These are phyloP conservation scores for Morphnarchus princeps DNA, from an alignment of 2,113 vertebrate species.

Conservation along the genomic window DNA sequence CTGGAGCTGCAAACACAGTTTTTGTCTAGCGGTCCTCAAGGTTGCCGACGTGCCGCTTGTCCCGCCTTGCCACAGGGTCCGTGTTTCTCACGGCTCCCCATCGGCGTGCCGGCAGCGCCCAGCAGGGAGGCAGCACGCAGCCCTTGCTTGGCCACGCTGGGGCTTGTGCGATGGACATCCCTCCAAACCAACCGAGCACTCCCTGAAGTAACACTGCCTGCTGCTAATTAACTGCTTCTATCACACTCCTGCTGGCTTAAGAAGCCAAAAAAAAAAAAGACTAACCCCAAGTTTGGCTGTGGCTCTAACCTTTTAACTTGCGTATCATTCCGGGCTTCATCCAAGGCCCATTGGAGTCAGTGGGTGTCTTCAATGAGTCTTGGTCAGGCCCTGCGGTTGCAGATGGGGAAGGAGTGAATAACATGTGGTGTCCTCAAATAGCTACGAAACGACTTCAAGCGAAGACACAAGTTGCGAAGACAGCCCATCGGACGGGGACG, in stretches of 20 bases:
- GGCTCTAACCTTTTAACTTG: neutral
- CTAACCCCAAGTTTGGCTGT: neutral
- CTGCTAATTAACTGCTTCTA: conserved; percentile 27
- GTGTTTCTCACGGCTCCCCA: neutral
- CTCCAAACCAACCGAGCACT: neutral
- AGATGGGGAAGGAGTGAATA: neutral
- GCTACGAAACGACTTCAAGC: conserved; percentile 95
- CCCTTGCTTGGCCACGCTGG: neutral
- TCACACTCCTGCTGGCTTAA: neutral
- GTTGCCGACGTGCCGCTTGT: fast-evolving
- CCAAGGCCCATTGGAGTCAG: conserved; percentile 28
- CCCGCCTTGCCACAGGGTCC: neutral
- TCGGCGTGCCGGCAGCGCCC: neutral
- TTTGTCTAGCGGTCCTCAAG: neutral
- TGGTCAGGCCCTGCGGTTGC: neutral
- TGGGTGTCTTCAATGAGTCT: conserved; percentile 18
- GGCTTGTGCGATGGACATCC: neutral
- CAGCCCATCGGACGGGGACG: conserved; percentile 57
- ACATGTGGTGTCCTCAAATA: conserved; percentile 66
- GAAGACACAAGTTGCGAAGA: conserved; percentile 93
- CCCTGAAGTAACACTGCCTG: conserved; percentile 19
- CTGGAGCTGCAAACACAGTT: neutral
- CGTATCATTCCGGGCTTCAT: neutral
- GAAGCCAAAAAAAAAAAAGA: neutral
- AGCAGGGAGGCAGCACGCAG: neutral